Evolutionary conservation across 2,888 invertebrate genomes (phyloP), one percentile per base, ranked within the genome.

Genomic region (Idaea straminata): DNA sequence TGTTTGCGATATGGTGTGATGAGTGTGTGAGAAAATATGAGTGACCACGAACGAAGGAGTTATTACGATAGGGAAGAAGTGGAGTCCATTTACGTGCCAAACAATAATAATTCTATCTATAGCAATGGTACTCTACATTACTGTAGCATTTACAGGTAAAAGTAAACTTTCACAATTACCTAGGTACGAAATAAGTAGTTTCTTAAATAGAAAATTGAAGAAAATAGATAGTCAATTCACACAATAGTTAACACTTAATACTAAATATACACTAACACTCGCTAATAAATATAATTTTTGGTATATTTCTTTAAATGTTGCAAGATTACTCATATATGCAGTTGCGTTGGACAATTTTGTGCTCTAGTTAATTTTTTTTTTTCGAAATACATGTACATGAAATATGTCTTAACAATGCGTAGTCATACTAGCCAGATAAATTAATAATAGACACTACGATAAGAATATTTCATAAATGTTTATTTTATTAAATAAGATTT

Each of bases 81-180:
- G 68, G 91, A 89, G 67, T 81, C 83, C 10, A 76, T 89, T 61
- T 92, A 92, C 72, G 83, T 83, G 6, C 84, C 88, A 15, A 88
- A 89, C 71, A 92, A 92, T 70, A 90, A 92, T 72, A 90, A 91
- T 73, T 93, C 93, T 15, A 83, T 93, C 70, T 93, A 93, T 79
- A 94, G 93, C 84, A 94, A 93, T 87, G 94, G 94, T 77, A 94
- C 94, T 61, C 84, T 91, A 78, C 92, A 93, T 84, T 94, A 94
- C 86, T 94, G 94, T 84, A 93, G 93, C 71, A 92, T 93, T 77
- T 93, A 93, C 89, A 93, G 93, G 93, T 93, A 85, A 72, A 62
- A 25, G 1, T 64, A 34, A 59, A 61, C 10, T 61, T 59, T 66
- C 59, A 25, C 3, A 25, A 25, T 25, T 25, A 25, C 25, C 59